phyloP scores from a whole-genome alignment of 2,797 vertebrate genomes.

The Aldrovandia affinis region DNA sequence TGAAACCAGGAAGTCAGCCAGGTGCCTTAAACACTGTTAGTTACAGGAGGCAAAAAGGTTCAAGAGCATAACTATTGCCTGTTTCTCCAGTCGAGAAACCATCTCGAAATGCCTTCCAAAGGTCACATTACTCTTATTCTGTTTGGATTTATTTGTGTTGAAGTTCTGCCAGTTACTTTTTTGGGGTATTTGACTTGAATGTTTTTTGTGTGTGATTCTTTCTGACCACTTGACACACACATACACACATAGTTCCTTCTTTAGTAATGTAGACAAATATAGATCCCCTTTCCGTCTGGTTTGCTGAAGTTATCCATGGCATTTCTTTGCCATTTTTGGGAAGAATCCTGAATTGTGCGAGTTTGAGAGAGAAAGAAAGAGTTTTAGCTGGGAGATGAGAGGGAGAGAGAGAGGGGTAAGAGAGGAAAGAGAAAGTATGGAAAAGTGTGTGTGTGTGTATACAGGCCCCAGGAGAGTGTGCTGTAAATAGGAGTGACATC shows the following conservation, averaged over 20 bases:
- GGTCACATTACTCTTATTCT: conserved; percentile 54
- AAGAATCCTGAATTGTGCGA: conserved; percentile 73
- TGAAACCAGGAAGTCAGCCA: too few species aligned
- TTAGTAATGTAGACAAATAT: conserved; percentile 82
- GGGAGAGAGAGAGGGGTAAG: neutral
- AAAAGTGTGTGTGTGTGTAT: conserved; percentile 41
- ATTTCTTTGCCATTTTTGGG: conserved; percentile 89
- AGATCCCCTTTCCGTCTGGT: conserved; percentile 70
- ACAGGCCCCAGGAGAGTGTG: conserved; percentile 47
- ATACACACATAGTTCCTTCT: conserved; percentile 76
- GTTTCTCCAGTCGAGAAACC: conserved; percentile 37
- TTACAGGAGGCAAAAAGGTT: too few species aligned
- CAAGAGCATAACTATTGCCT: too few species aligned
- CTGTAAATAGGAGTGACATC: conserved; percentile 80
- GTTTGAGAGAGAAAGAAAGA: conserved; percentile 52
- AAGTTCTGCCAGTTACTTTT: conserved; percentile 67
- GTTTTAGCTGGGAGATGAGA: conserved; percentile 11
- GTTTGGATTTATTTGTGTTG: conserved; percentile 62
- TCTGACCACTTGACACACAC: conserved; percentile 66
- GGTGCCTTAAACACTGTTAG: too few species aligned
- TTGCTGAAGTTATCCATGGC: conserved; percentile 69
- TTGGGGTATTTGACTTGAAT: conserved; percentile 53
- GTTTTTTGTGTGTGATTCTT: conserved; percentile 56
- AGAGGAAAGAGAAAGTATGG: conserved; percentile 16
- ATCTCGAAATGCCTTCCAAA: conserved; percentile 37